Base-by-base conservation (phyloP, 2,113 vertebrate genomes). In the Pteruthius melanotis region DNA sequence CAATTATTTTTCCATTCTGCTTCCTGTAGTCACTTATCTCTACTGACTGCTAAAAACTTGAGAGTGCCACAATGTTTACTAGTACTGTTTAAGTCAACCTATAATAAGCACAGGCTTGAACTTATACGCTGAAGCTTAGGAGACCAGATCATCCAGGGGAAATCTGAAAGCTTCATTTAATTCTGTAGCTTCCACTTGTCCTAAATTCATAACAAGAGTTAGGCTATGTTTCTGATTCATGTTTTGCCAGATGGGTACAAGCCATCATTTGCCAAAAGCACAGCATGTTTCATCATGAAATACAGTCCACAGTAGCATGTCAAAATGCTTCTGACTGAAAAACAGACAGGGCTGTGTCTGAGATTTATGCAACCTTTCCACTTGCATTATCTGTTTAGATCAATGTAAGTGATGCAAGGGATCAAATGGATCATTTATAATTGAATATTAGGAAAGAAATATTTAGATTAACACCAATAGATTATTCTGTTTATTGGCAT, bases 211-310 rank as follows among this genome's bases (percentile, higher is more conserved):
- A 49, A 75, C 15, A 59, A 50, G 72, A 52, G 39, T 54, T 78
- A 83, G 60, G 20, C 44, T 78, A 1, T 57, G 17, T 80, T 96
- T 95, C 69, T 93, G 80, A 91, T 78, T 92, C 72, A 27, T 89
- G 52, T 71, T 94, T 65, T 95, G 33, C 91, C 83, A 94, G 80
- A 92, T 89, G 91, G 83, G 63, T 86, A 82, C 44, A 83, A 86
- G 54, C 27, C 28, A 30, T 86, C 50, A 74, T 70, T 59, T 94
- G 86, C 89, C 80, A 92, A 93, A 92, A 92, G 14, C 80, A 83
- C 83, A 77, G 47, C 45, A 35, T 66, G 68, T 81, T 86, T 89
- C 30, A 42, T 77, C 1, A 2, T 53, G 53, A 83, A 92, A 83
- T 86, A 45, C n/a, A 66, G 66, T 54, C 50, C 66, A 70, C 0